Percentiles rank a stretch among this genome's conserved stretches.
These are phyloP conservation scores for Cephalopachus bancanus DNA, from an alignment of 2,797 vertebrate genomes.

Conservation along the genomic window DNA sequence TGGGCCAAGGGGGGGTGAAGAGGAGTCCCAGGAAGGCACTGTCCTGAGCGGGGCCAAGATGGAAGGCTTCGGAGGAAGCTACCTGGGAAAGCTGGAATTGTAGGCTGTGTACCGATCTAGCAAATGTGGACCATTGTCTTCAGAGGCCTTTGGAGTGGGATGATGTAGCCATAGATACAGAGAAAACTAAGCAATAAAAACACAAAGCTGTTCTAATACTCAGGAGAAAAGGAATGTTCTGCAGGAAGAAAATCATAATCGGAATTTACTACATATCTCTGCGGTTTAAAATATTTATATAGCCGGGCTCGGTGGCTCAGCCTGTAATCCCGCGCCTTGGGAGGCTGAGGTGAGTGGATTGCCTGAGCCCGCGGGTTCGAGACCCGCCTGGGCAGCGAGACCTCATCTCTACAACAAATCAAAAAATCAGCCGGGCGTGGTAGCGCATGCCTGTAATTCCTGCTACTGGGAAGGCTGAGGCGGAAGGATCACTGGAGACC, in stretches of 20 bases:
- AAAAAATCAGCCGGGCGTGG: no score
- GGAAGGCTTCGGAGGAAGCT: neutral
- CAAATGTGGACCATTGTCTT: neutral
- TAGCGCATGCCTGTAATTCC: no score
- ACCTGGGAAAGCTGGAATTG: neutral
- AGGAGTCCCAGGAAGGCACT: neutral
- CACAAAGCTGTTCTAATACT: neutral
- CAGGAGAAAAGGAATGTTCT: neutral
- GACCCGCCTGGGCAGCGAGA: no score
- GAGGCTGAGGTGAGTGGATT: no score
- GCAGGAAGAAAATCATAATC: neutral
- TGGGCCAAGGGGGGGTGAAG: neutral
- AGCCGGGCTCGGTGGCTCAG: no score
- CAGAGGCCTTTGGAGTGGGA: neutral
- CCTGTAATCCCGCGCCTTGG: no score
- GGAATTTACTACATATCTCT: neutral
- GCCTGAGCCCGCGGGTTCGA: no score
- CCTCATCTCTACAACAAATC: no score
- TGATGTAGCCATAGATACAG: neutral
- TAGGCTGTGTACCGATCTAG: neutral
- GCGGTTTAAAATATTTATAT: neutral
- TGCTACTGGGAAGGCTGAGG: no score
- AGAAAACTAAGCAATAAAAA: slow-evolving; percentile 27
- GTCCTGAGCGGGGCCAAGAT: neutral
- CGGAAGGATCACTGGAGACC: no score